These are phyloP conservation scores for Clarias pachynema DNA, from an alignment of 2,797 vertebrate species.

Conservation along the genomic window DNA sequence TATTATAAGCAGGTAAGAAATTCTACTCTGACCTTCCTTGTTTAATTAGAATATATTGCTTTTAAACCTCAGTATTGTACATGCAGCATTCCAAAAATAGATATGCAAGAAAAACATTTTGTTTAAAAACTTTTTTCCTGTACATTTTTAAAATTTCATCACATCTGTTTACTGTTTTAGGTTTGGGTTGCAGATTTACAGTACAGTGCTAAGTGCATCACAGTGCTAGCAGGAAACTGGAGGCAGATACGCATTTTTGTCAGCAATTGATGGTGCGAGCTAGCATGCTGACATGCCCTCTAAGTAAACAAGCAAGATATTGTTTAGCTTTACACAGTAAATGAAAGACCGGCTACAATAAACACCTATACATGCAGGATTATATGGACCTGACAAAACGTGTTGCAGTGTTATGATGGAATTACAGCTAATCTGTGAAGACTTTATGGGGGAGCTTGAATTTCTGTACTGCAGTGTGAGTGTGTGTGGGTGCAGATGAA, in stretches of 20 bases:
- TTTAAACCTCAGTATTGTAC: neutral
- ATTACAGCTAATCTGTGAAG: constrained; percentile 53
- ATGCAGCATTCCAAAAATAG: neutral
- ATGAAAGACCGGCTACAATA: constrained; percentile 53
- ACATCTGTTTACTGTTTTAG: neutral
- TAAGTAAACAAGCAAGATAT: constrained; percentile 32
- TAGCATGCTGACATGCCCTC: constrained; percentile 29
- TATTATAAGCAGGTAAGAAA: constrained; percentile 57
- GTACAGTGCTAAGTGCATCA: constrained; percentile 3
- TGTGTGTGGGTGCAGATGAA: constrained; percentile 49
- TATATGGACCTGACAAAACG: constrained; percentile 50
- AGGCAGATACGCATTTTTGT: constrained; percentile 49
- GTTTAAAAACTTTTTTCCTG: neutral
- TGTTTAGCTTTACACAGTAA: constrained; percentile 51
- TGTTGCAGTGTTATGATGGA: constrained; percentile 48
- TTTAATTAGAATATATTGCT: neutral
- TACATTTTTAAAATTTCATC: neutral
- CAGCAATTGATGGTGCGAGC: constrained; percentile 20
- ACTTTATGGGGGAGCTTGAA: constrained; percentile 49
- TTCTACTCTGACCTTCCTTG: neutral
- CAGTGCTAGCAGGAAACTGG: constrained; percentile 14
- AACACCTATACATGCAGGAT: constrained; percentile 53
- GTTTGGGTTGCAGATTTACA: constrained; percentile 31
- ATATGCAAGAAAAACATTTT: neutral
- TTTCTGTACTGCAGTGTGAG: constrained; percentile 42